Evolutionary conservation across 2,888 invertebrate species (phyloP), one percentile per base, ranked within the genome.

Genomic region (Cephus runcator): DNA sequence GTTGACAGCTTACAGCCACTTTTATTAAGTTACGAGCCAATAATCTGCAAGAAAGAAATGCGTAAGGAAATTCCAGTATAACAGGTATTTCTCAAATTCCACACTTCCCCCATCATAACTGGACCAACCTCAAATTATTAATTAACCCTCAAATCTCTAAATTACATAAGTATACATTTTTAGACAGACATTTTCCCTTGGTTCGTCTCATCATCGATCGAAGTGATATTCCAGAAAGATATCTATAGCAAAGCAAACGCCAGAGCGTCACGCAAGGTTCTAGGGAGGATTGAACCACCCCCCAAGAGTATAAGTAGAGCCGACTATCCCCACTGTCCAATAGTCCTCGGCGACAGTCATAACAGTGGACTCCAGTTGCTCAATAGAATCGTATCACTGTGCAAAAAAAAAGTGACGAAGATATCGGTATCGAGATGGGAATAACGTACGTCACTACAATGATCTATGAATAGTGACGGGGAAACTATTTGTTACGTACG

Each of bases 271-370:
- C 56, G 56, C 56, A 56, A 56, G 56, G 56, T 56, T 56, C 56
- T 23, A 23, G 56, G 56, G 56, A 56, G 56, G 56, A 0, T 56
- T 2, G 9, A 56, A 23, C 56, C 56, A 23, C 56, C 56, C 56
- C 23, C 56, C 56, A 9, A 23, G 23, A 56, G 56, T 56, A 56
- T 56, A 56, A 56, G 56, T 56, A 56, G 56, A 56, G 56, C 56
- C 2, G 69, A 56, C 80, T 69, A 69, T 35, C 33, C 76, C 79
- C 82, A 83, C 80, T 84, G 79, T 76, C 69, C 68, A 73, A 23
- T 69, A 73, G 73, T 36, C 30, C 23, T 56, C 69, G 69, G 33
- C 12, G 69, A 15, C 23, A 23, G 56, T 56, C 23, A 56, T 23
- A 56, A 34, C 33, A n/a, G 23, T 35, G 73, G 31, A 33, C n/a